A percentile compares a stretch with the other conserved stretches of the same genome.
Conservation (phyloP, 2,797 vertebrate species). For the Acrossocheilus wenchowensis region DNA sequence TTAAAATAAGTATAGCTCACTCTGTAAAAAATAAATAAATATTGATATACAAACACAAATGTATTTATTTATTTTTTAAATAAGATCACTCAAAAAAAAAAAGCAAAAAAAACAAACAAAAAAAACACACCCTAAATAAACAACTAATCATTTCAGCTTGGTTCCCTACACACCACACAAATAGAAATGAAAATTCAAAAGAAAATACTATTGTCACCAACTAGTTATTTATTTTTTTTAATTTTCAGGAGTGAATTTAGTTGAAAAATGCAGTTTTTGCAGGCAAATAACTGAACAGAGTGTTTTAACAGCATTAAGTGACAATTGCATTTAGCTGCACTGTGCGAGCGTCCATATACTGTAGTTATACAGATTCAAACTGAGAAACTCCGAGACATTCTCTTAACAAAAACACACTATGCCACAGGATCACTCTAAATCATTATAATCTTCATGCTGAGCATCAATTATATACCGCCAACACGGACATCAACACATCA, state of each 20-base stretch:
- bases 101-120: too few species aligned
- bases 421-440: background rate
- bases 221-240: too few species aligned
- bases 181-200: background rate
- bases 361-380: background rate
- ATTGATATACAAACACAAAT: background rate
- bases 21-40: background rate
- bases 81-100: background rate
- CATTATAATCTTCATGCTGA: background rate
- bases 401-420: background rate
- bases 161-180: background rate
- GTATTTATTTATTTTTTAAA: background rate
- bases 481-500: conserved; percentile 1
- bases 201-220: background rate
- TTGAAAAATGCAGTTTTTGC: background rate
- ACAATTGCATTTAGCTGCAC: background rate
- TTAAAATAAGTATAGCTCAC: background rate
- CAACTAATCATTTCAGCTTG: background rate
- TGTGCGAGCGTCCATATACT: background rate
- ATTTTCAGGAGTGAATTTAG: background rate
- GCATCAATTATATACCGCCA: background rate
- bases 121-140: background rate
- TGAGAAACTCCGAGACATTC: background rate
- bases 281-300: background rate
- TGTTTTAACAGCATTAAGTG: too few species aligned